A percentile compares a stretch with the other conserved stretches of the same genome.
Conservation (phyloP, 2,797 vertebrate species). For the Sparidentex hasta region DNA sequence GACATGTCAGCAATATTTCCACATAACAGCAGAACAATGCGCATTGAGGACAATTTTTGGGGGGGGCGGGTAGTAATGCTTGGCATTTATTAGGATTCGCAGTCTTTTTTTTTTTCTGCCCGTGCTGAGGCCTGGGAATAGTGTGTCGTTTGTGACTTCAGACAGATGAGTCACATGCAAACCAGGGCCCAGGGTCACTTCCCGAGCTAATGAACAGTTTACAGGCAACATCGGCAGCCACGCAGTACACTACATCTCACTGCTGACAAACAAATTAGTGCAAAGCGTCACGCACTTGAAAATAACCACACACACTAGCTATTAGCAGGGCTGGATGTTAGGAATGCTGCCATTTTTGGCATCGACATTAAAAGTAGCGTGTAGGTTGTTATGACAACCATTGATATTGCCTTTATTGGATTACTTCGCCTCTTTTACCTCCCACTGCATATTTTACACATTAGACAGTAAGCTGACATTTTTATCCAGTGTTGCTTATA, state of each 20-base stretch:
- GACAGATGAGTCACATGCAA: constrained; percentile 40
- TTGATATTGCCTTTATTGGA: constrained; percentile 53
- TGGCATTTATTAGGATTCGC: constrained; percentile 42
- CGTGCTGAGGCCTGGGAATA: constrained; percentile 12
- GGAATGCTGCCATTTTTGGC: constrained; percentile 23
- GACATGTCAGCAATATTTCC: constrained; percentile 73
- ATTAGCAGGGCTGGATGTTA: constrained; percentile 20
- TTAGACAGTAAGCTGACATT: constrained; percentile 65
- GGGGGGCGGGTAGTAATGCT: constrained; percentile 21
- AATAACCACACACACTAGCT: constrained; percentile 16
- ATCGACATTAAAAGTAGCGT: constrained; percentile 43
- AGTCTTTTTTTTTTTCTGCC: constrained; percentile 17
- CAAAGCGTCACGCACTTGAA: constrained; percentile 8
- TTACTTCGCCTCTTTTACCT: constrained; percentile 53
- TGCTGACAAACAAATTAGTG: constrained; percentile 34
- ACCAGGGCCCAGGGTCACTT: constrained; percentile 46
- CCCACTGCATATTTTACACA: constrained; percentile 60
- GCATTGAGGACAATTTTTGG: constrained; percentile 41
- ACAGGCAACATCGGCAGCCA: constrained; percentile 40
- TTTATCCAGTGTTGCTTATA: constrained; percentile 42
- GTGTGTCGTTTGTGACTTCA: constrained; percentile 41
- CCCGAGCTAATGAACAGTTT: constrained; percentile 62
- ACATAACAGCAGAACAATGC: constrained; percentile 55
- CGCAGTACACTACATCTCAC: not conserved
- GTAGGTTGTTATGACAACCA: constrained; percentile 61